phyloP scores from a whole-genome alignment of 37 sponge, comb jelly and placozoan species.

The Theonella swinhoei region DNA sequence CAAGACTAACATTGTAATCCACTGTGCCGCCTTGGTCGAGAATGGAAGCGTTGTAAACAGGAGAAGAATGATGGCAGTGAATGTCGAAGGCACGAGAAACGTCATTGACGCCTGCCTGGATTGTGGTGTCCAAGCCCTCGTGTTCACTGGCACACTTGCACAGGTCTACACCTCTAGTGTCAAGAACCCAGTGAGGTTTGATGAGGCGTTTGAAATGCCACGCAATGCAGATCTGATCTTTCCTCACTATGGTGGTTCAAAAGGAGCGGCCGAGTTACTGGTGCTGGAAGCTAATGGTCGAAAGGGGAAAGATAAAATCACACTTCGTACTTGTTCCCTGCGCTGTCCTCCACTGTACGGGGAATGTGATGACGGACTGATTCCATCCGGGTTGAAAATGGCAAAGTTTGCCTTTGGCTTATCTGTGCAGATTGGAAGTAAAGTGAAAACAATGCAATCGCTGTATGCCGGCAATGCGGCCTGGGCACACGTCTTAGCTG shows the following conservation, averaged over 20 bases:
- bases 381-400: background rate
- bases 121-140: conserved; percentile 54
- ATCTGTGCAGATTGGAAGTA: conserved; percentile 9
- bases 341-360: conserved; percentile 65
- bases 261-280: conserved; percentile 50
- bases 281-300: conserved; percentile 48
- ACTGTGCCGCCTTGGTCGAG: conserved; percentile 54
- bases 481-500: conserved; percentile 60
- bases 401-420: conserved; percentile 49
- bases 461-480: conserved; percentile 69
- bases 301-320: conserved; percentile 9
- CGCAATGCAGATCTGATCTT: conserved; percentile 7
- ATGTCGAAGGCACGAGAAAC: conserved; percentile 52
- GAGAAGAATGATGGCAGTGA: conserved; percentile 43
- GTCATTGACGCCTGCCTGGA: conserved; percentile 61
- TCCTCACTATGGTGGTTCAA: conserved; percentile 63
- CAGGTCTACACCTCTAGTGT: conserved; percentile 15
- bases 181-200: background rate
- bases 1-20: conserved; percentile 52
- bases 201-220: conserved; percentile 9
- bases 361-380: conserved; percentile 31
- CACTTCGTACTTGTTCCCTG: conserved; percentile 57
- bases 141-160: conserved; percentile 35
- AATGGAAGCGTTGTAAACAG: conserved; percentile 30
- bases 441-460: conserved; percentile 35